A percentile compares a stretch with the other conserved stretches of the same genome.
These are phyloP conservation scores for Ornithorhynchus anatinus DNA, from an alignment of 2,113 vertebrate genomes.

Conservation along the genomic window DNA sequence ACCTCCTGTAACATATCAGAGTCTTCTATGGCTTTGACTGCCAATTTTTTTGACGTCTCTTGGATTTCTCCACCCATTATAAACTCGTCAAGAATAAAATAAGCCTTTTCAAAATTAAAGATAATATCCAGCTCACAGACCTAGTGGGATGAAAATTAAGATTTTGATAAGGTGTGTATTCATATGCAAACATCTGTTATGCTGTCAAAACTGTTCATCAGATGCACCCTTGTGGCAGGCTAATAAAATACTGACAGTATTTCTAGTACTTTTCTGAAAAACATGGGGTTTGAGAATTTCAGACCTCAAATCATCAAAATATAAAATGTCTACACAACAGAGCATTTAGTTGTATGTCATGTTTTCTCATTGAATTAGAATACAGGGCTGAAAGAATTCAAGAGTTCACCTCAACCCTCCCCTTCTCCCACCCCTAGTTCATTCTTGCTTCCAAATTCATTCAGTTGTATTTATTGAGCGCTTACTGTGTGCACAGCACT, in stretches of 20 bases:
- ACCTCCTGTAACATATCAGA: slow-evolving; percentile 92
- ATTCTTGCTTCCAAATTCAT: too few relatives aligned
- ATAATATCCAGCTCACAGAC: slow-evolving; percentile 96
- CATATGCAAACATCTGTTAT: neutral
- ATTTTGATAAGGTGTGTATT: neutral
- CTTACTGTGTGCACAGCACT: too few relatives aligned
- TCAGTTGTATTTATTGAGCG: too few relatives aligned
- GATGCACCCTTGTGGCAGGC: neutral
- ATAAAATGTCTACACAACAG: neutral
- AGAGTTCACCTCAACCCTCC: too few relatives aligned
- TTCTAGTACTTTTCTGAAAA: neutral
- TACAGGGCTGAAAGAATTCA: too few relatives aligned
- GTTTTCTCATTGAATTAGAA: neutral
- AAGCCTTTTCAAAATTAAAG: slow-evolving; percentile 97
- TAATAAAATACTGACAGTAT: neutral
- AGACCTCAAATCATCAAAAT: neutral
- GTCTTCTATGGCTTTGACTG: slow-evolving; percentile 82
- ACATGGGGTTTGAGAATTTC: neutral
- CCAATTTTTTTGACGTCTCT: slow-evolving; percentile 87
- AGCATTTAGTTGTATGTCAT: neutral
- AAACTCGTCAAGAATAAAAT: slow-evolving; percentile 95
- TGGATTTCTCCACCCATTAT: slow-evolving; percentile 90
- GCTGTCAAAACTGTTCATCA: neutral
- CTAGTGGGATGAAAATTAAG: slow-evolving; percentile 64
- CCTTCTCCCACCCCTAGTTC: too few relatives aligned